Conservation (phyloP, 2,888 invertebrate genomes). For the Cacoxenus indagator region DNA sequence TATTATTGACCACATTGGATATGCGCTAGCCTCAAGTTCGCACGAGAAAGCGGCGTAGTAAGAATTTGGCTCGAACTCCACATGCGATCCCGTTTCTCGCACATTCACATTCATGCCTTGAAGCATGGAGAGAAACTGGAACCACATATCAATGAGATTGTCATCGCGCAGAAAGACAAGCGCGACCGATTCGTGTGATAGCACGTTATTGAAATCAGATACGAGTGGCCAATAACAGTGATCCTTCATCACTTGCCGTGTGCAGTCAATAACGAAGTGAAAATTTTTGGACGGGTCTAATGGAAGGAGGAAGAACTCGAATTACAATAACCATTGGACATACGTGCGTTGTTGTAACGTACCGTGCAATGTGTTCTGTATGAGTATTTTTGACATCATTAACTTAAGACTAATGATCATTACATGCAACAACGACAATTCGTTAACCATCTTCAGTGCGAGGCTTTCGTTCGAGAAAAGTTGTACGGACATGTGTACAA, state of each 20-base stretch:
- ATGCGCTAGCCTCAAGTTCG: conserved; percentile 95
- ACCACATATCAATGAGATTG: conserved; percentile 95
- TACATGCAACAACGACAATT: conserved; percentile 89
- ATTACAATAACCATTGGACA: neutral
- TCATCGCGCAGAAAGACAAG: conserved; percentile 90
- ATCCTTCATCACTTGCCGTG: conserved; percentile 92
- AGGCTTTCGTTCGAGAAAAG: conserved; percentile 94
- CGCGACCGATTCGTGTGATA: conserved; percentile 93
- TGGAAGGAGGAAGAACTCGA: conserved; percentile 23
- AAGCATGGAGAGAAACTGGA: conserved; percentile 92
- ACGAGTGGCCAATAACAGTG: conserved; percentile 99
- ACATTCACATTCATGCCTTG: conserved; percentile 99
- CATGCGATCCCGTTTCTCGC: conserved; percentile 89
- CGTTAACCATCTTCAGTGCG: conserved; percentile 91
- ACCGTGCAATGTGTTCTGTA: conserved; percentile 89
- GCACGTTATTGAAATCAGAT: conserved; percentile 95
- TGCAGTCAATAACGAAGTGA: conserved; percentile 94
- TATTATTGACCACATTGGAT: conserved; percentile 98
- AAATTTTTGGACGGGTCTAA: conserved; percentile 82
- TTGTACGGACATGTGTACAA: conserved; percentile 98
- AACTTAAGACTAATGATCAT: conserved; percentile 91
- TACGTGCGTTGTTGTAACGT: conserved; percentile 48
- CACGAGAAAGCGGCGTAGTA: conserved; percentile 99
- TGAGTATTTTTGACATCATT: conserved; percentile 94
- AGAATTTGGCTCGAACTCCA: conserved; percentile 96